phyloP scores from a whole-genome alignment of 1,140 invertebrate genomes.

The Helicoverpa zea region DNA sequence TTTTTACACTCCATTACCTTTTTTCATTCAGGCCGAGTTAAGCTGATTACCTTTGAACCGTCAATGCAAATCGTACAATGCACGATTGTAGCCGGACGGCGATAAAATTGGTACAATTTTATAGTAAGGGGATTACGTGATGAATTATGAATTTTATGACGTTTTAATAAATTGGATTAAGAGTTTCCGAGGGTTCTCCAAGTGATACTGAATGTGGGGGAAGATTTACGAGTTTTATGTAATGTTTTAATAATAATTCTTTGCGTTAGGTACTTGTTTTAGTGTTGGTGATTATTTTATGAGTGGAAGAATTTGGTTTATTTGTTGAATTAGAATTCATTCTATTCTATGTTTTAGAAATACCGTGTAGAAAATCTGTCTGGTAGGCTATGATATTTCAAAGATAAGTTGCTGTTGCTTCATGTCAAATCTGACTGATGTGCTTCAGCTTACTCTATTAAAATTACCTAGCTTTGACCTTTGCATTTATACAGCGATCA shows the following conservation, averaged over 20 bases:
- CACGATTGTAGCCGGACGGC: slow-evolving; percentile 10
- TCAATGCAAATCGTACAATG: slow-evolving; percentile 57
- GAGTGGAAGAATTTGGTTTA: no score
- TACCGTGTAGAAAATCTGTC: no score
- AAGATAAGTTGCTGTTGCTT: no score
- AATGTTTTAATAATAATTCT: background rate
- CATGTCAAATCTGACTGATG: no score
- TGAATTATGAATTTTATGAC: slow-evolving; percentile 33
- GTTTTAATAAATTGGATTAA: slow-evolving; percentile 22
- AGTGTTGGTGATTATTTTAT: no score
- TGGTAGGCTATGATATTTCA: no score
- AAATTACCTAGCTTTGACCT: no score
- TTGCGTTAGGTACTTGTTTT: no score
- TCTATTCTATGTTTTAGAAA: no score
- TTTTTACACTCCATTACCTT: slow-evolving; percentile 75
- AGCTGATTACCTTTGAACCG: slow-evolving; percentile 68
- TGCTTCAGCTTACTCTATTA: no score
- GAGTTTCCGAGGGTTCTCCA: background rate
- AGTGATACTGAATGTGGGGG: background rate
- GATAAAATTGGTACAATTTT: slow-evolving; percentile 9
- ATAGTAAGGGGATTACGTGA: background rate
- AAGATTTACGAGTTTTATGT: background rate
- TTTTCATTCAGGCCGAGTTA: slow-evolving; percentile 70
- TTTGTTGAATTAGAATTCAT: no score
- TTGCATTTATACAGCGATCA: no score